Evolutionary conservation across 2,113 vertebrate species (phyloP), one percentile per base, ranked within the genome.

Genomic region (Alaudala cheleensis): DNA sequence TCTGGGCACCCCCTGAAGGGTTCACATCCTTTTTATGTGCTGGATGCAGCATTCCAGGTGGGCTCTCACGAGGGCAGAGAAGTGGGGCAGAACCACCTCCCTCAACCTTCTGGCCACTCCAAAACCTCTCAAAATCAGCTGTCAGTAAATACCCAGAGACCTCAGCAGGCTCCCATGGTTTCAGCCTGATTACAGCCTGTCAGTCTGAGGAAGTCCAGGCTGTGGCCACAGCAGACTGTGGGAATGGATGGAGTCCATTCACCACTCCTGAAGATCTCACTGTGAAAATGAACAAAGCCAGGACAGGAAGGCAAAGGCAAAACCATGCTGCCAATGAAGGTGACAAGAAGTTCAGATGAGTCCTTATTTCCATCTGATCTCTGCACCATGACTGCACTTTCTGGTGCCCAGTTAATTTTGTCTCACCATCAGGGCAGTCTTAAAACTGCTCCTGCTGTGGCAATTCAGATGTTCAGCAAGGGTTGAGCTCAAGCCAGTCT

Each of bases 1-100:
- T 51, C 53, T 58, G 67, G 37, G 26, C 15, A 6, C 16, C 14
- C 5, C 53, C 58, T 50, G n/a, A 21, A 19, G 39, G 3, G 2
- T 88, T 44, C 18, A 20, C 13, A 24, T 16, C 14, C 23, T 25
- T 18, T 25, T 26, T 5, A 2, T 2, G 6, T 7, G 34, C 26
- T 66, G 77, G 37, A n/a, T 28, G 60, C 60, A 66, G 37, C 39
- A 73, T 37, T 58, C 51, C 60, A 50, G 33, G 19, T 24, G 23
- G 14, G 25, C 2, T 42, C 49, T 42, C 49, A 71, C 0, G 0
- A 64, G 57, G 49, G 26, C 26, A 44, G 58, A 37, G 34, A 25
- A 50, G 17, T 58, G 51, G 6, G 31, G 44, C 19, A 88, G 60
- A 67, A 40, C 21, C 45, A 45, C 26, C 23, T 45, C 33, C 23